Base-by-base conservation (phyloP, 2,113 vertebrate genomes). In the Phaetusa simplex region DNA sequence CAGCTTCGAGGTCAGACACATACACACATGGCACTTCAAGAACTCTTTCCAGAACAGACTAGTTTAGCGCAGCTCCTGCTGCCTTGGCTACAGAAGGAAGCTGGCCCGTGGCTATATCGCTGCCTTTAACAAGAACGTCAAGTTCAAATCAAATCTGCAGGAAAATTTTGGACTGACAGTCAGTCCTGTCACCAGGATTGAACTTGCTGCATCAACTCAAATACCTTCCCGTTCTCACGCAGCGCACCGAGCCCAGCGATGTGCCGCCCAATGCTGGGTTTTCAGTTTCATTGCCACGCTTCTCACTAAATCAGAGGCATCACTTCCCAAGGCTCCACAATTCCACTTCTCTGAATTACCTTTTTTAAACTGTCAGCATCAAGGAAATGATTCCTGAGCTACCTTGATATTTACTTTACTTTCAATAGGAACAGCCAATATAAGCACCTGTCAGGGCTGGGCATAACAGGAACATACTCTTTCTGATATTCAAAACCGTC, bases 21-120 rank as follows among this genome's bases (percentile, higher is more conserved):
- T 9, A 20, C 0, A 23, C 24, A 58, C 1, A 0, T 0, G 0
- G n/a, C 29, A 36, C 20, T 34, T 80, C 38, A 61, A 47, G 27
- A 91, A 26, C 6, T 66, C 59, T 45, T 71, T 52, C 56, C 38
- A 38, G 38, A 87, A 69, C 7, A 80, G 56, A 43, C 14, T 19
- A 40, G 22, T 43, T 66, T 17, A 79, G 49, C 30, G 26, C 34
- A 19, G 21, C 38, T 92, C 24, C 79, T 49, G 29, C 43, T 81
- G 82, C 73, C 56, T 45, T 71, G 56, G 78, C 85, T 58, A 23
- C 0, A 58, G 27, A 78, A 45, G 29, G 49, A 78, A 88, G 32
- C 1, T 73, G 49, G 55, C 58, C 69, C 43, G 53, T 13, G 55
- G 52, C 45, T 77, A 9, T 15, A 45, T 5, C n/a, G 34, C 55